Conservation (phyloP, 2,888 invertebrate species). For the Helleia helle region DNA sequence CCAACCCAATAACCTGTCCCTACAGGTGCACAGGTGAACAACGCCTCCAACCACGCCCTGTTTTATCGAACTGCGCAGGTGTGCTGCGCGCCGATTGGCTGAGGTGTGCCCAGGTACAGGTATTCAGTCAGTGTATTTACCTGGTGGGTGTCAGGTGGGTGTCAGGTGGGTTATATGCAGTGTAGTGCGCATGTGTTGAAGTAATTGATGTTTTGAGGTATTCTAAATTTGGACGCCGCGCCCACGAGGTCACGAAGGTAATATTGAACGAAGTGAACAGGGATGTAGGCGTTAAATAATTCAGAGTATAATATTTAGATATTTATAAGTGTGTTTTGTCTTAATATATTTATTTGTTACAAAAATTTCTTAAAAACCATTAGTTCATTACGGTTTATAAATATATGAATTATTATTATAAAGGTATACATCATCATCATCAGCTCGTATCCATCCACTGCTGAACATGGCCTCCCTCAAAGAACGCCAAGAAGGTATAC, state of each 20-base stretch:
- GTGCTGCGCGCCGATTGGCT: conserved; percentile 65
- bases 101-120: conserved; percentile 54
- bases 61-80: conserved; percentile 72
- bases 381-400: no score
- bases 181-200: conserved; percentile 66
- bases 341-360: no score
- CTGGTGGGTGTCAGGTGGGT: conserved; percentile 21
- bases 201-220: conserved; percentile 72
- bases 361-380: no score
- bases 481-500: no score
- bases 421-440: no score
- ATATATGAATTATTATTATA: no score
- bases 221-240: conserved; percentile 64
- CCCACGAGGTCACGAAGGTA: conserved; percentile 26
- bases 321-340: no score
- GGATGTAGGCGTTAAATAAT: no score
- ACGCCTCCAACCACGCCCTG: conserved; percentile 50
- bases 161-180: conserved; percentile 17
- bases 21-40: conserved; percentile 52
- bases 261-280: background rate
- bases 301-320: no score
- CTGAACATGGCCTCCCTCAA: no score
- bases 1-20: conserved; percentile 48
- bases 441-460: no score
- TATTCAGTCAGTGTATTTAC: conserved; percentile 29